Evolutionary conservation across 2,888 invertebrate genomes (phyloP), one percentile per base, ranked within the genome.

Genomic region (Camponotus fellah): DNA sequence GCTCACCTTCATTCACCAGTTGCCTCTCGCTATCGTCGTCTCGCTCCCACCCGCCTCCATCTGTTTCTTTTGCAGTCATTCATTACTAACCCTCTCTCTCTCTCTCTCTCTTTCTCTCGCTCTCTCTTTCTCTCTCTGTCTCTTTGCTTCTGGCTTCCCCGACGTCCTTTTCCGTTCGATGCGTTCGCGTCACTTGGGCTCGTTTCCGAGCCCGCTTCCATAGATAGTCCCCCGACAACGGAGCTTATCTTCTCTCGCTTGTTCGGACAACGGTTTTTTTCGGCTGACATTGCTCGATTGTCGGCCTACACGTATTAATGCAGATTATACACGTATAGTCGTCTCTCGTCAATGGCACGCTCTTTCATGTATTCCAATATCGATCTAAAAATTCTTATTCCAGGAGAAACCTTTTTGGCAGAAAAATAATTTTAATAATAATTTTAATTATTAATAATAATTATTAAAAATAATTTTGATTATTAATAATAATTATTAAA

Each of bases 141-240:
- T 40, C 80, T 62, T 81, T 79, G 53, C 68, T 77, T 46, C 76
- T 80, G 56, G 79, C 74, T 69, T 58, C 89, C 86, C 88, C 86
- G 85, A 88, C 88, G 87, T 85, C 88, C 92, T 92, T 92, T 92
- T 92, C 92, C 91, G 88, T 89, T 84, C 82, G 58, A 87, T 37
- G 65, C 49, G 75, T 79, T 79, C 79, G 71, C 71, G 79, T 71
- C 58, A 71, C 79, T 79, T 79, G n/a, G 71, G n/a, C n/a, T 21
- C 79, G 77, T 79, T 79, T 79, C 79, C 60, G 58, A 71, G 60
- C 46, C 12, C 60, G 79, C 71, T 71, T 72, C 79, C 79, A 80
- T 80, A 80, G 79, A 80, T 80, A 80, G 79, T 17, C 46, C 46
- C 46, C 71, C 79, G 58, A 60, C 56, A 58, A 69, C 46, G 58